A percentile compares a stretch with the other conserved stretches of the same genome.
phyloP scores from a whole-genome alignment of 2,113 vertebrate genomes.

The Leucopsar rothschildi region DNA sequence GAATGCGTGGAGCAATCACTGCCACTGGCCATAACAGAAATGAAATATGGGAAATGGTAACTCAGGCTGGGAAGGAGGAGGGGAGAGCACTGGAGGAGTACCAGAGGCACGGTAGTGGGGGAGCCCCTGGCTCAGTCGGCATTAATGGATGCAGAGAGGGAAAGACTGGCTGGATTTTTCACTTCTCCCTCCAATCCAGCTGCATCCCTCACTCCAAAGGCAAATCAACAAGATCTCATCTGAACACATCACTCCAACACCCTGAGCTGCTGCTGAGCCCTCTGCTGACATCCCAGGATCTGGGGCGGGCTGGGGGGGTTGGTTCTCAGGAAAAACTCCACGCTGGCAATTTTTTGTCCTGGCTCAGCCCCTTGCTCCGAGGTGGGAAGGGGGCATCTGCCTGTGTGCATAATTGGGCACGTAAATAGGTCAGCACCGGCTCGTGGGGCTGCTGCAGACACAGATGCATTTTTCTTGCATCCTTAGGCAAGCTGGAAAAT shows the following conservation, averaged over 20 bases:
- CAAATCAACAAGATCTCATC: constrained; percentile 17
- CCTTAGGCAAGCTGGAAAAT: constrained; percentile 47
- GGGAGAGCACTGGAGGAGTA: not conserved
- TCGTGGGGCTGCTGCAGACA: not conserved
- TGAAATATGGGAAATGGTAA: not conserved
- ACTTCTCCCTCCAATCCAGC: not conserved
- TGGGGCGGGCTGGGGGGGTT: too few species aligned
- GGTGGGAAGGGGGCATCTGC: not conserved
- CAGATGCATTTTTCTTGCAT: not conserved
- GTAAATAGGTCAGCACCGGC: not conserved
- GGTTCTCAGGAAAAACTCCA: not conserved
- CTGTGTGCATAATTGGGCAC: not conserved
- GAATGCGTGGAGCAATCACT: not conserved
- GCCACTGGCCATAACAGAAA: not conserved
- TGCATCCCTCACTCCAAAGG: constrained; percentile 2
- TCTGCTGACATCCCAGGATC: not conserved
- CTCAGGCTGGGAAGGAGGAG: not conserved
- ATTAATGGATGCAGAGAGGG: not conserved
- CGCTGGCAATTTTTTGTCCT: not conserved
- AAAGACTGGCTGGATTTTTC: not conserved
- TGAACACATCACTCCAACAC: not conserved
- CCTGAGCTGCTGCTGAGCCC: not conserved
- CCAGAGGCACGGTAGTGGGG: fast-evolving
- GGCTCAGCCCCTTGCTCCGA: not conserved
- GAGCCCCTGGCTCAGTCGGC: not conserved